A percentile compares a stretch with the other conserved stretches of the same genome.
phyloP scores from a whole-genome alignment of 2,888 invertebrate genomes.

The Dryobotodes eremita region DNA sequence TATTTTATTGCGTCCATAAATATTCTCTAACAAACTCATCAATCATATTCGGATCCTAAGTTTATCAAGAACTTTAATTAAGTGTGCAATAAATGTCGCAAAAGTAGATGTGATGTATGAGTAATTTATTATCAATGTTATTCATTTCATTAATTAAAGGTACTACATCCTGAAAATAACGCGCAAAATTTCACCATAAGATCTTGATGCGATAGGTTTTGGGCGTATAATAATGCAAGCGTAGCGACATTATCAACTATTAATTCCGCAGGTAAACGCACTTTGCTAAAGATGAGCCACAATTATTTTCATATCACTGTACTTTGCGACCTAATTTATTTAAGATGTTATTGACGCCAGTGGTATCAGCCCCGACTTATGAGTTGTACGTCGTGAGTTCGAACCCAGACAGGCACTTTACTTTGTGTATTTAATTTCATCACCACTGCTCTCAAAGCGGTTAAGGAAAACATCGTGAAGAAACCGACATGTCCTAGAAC shows the following conservation, averaged over 20 bases:
- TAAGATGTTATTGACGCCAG: not conserved
- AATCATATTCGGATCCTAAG: conserved; percentile 16
- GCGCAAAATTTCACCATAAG: not conserved
- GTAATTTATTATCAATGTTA: not conserved
- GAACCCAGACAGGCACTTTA: not conserved
- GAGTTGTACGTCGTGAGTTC: not conserved
- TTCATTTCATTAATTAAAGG: no score
- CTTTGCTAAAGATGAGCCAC: not conserved
- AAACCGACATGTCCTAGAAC: not conserved
- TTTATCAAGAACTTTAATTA: conserved; percentile 36
- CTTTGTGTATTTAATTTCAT: not conserved
- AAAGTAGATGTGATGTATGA: conserved; percentile 21
- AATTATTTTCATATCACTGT: not conserved
- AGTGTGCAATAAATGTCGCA: conserved; percentile 27
- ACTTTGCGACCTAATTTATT: not conserved
- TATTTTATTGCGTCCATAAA: conserved; percentile 14
- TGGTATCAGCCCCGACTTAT: not conserved
- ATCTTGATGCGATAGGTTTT: not conserved
- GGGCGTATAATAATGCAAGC: not conserved
- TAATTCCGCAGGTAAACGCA: not conserved
- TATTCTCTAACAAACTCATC: conserved; percentile 30
- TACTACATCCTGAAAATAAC: not conserved
- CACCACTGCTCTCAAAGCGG: not conserved
- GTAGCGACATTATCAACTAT: not conserved
- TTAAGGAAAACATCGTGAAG: not conserved